Percentiles rank a stretch among this genome's conserved stretches.
Evolutionary conservation across 2,888 invertebrate genomes (phyloP).

Genomic region (Apoda limacodes): DNA sequence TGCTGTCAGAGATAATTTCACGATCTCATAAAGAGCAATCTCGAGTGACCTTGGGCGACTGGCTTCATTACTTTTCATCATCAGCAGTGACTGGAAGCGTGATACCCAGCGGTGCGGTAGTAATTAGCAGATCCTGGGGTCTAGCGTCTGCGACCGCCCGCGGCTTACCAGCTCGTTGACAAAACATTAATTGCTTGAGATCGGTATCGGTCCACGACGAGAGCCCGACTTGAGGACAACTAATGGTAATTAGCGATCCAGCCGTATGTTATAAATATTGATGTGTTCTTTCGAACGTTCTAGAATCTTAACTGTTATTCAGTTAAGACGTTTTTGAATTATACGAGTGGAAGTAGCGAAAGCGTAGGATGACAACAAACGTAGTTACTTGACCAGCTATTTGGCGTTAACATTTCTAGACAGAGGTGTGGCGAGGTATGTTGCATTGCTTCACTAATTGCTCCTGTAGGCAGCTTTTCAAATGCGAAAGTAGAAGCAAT

Average conservation of each 20-base stretch:
- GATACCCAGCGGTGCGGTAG: slow-evolving; percentile 19
- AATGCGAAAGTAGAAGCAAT: no score
- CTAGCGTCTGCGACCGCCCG: slow-evolving; percentile 16
- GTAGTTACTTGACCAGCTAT: slow-evolving; percentile 8
- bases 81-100: slow-evolving; percentile 15
- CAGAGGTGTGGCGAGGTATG: slow-evolving; percentile 28
- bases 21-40: slow-evolving; percentile 24
- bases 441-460: slow-evolving; percentile 29
- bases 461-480: slow-evolving; percentile 27
- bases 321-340: slow-evolving; percentile 1
- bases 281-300: slow-evolving; percentile 19
- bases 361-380: no score
- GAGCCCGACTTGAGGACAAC: slow-evolving; percentile 12
- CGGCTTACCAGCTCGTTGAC: slow-evolving; percentile 21
- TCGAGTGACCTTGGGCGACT: slow-evolving; percentile 26
- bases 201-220: slow-evolving; percentile 24
- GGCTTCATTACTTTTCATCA: slow-evolving; percentile 23
- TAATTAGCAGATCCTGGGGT: slow-evolving; percentile 19
- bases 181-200: slow-evolving; percentile 21
- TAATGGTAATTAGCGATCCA: slow-evolving; percentile 11
- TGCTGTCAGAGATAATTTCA: no score
- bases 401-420: slow-evolving; percentile 19
- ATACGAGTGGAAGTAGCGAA: slow-evolving; percentile 18
- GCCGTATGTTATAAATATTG: slow-evolving; percentile 16
- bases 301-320: no score